Evolutionary conservation across 2,888 invertebrate species (phyloP).

Genomic region (Leptinotarsa haldemani): DNA sequence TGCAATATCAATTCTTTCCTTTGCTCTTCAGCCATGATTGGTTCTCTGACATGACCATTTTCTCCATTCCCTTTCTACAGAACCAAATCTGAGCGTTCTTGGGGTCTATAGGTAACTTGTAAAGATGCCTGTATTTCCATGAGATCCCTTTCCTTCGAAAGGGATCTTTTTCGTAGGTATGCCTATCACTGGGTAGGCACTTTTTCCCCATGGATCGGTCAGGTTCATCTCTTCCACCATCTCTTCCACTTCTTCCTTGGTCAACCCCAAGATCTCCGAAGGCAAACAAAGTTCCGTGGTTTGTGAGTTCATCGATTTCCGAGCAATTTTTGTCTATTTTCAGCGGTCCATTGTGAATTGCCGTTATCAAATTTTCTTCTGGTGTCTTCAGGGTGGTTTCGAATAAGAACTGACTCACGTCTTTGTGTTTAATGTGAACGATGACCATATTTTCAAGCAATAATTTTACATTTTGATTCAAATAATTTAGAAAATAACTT

Average conservation of each 20-base stretch:
- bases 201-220: conserved; percentile 86
- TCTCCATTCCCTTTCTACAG: too few species aligned
- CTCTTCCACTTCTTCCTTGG: conserved; percentile 95
- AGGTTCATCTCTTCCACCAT: conserved; percentile 88
- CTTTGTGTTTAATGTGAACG: conserved; percentile 83
- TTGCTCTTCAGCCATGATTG: conserved; percentile 84
- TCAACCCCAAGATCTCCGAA: conserved; percentile 89
- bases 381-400: conserved; percentile 76
- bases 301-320: conserved; percentile 87
- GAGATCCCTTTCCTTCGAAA: too few species aligned
- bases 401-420: conserved; percentile 86
- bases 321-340: conserved; percentile 73
- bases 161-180: conserved; percentile 70
- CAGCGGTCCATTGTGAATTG: conserved; percentile 88
- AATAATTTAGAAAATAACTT: too few species aligned
- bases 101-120: too few species aligned
- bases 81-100: too few species aligned
- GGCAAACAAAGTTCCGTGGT: conserved; percentile 89
- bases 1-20: conserved; percentile 89
- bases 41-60: too few species aligned
- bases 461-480: too few species aligned
- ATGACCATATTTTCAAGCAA: conserved; percentile 77
- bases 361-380: conserved; percentile 71
- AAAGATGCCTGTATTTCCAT: too few species aligned
- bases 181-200: conserved; percentile 85